Conservation (phyloP, 2,113 vertebrate genomes). For the Mus pahari region DNA sequence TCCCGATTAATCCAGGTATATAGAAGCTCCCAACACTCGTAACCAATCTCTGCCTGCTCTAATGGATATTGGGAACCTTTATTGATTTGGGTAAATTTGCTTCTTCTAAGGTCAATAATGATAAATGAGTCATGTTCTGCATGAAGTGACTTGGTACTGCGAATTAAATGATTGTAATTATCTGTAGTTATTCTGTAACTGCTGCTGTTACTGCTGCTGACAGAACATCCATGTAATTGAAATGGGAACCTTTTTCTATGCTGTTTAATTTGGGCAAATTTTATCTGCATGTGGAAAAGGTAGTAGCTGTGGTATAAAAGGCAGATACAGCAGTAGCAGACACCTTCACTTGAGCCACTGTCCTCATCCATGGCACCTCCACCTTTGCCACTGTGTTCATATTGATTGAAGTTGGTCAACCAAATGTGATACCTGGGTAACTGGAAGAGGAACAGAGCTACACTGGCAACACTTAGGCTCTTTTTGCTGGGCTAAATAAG, state of each 20-base stretch:
- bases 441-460: not conserved
- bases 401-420: not conserved
- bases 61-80: slow-evolving; percentile 82
- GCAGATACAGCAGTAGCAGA: not conserved
- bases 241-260: slow-evolving; percentile 57
- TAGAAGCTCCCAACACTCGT: slow-evolving; percentile 79
- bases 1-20: slow-evolving; percentile 79
- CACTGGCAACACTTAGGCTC: not conserved
- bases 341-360: not conserved
- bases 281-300: slow-evolving; percentile 48
- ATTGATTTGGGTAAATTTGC: slow-evolving; percentile 86
- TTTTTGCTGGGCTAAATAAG: not conserved
- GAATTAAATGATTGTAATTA: slow-evolving; percentile 86
- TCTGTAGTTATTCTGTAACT: slow-evolving; percentile 85
- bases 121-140: slow-evolving; percentile 84
- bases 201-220: slow-evolving; percentile 80
- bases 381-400: not conserved
- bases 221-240: slow-evolving; percentile 73
- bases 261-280: slow-evolving; percentile 72
- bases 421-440: not conserved
- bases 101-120: slow-evolving; percentile 86
- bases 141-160: slow-evolving; percentile 83
- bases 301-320: not conserved
- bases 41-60: slow-evolving; percentile 81
- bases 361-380: not conserved